Conservation (phyloP, 2,888 invertebrate species). For the Luperina testacea region DNA sequence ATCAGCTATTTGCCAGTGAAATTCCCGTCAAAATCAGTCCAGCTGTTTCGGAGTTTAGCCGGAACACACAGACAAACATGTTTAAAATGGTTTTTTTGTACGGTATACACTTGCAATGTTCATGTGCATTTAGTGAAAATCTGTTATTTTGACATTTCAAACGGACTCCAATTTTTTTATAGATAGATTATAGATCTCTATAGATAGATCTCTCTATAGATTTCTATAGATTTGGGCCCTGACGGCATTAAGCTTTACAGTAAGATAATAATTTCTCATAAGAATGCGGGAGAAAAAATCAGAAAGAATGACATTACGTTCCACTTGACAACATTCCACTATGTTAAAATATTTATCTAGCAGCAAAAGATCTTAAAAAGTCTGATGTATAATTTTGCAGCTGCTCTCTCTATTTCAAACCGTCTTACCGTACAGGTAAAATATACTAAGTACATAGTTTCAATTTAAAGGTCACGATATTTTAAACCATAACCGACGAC, state of each 20-base stretch:
- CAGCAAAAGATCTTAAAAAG: not conserved
- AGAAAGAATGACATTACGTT: not conserved
- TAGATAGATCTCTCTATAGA: too few relatives aligned
- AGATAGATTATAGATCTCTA: too few relatives aligned
- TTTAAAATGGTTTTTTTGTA: too few relatives aligned
- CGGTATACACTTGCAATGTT: too few relatives aligned
- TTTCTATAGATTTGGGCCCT: too few relatives aligned
- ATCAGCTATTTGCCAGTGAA: too few relatives aligned
- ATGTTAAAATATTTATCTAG: not conserved
- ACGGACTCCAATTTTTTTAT: not conserved
- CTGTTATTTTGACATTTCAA: too few relatives aligned
- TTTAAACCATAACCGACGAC: constrained; percentile 25
- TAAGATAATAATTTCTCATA: not conserved
- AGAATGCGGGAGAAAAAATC: not conserved
- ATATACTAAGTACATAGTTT: not conserved
- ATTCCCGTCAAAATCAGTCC: too few relatives aligned
- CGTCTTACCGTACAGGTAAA: not conserved
- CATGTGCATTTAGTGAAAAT: too few relatives aligned
- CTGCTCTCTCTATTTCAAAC: not conserved
- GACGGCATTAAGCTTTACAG: not conserved
- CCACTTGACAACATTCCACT: too few relatives aligned
- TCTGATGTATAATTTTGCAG: not conserved
- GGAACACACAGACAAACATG: too few relatives aligned
- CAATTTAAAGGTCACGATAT: constrained; percentile 31
- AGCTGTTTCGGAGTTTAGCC: too few relatives aligned